Evolutionary conservation across 2,113 vertebrate species (phyloP).

Genomic region (Pseudorasbora parva): DNA sequence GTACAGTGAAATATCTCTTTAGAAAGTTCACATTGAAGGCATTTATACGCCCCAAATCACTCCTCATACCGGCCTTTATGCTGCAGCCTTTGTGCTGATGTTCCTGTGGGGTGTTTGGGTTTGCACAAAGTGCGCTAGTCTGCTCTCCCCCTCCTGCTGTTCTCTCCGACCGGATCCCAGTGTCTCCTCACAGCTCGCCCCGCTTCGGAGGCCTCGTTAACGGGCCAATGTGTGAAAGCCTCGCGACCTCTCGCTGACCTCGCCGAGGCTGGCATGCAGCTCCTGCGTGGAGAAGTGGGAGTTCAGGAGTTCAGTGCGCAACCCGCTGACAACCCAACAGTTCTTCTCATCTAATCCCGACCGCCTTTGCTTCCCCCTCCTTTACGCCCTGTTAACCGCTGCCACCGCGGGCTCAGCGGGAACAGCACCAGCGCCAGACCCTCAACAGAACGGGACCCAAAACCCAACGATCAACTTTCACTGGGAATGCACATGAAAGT

Average conservation of each 20-base stretch:
- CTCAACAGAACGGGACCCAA: conserved; percentile 24
- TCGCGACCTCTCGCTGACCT: conserved; percentile 68
- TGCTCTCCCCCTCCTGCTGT: conserved; percentile 48
- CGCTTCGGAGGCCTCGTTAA: conserved; percentile 73
- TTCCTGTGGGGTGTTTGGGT: conserved; percentile 34
- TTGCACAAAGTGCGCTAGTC: conserved; percentile 17
- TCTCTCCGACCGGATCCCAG: conserved; percentile 57
- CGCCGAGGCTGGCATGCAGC: conserved; percentile 61
- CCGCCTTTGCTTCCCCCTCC: conserved; percentile 55
- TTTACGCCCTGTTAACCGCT: conserved; percentile 60
- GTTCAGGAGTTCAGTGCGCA: conserved; percentile 68
- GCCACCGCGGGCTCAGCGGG: conserved; percentile 45
- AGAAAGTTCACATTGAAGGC: conserved; percentile 2
- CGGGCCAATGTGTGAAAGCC: conserved; percentile 49
- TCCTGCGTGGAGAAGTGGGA: conserved; percentile 52
- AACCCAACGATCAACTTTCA: neutral
- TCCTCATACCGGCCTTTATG: conserved; percentile 25
- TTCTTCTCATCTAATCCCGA: conserved; percentile 53
- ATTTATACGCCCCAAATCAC: conserved; percentile 27
- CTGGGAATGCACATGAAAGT: conserved; percentile 19
- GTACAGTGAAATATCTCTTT: conserved; percentile 17
- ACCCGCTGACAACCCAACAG: conserved; percentile 55
- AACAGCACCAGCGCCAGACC: conserved; percentile 40
- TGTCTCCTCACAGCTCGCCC: conserved; percentile 62
- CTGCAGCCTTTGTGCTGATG: conserved; percentile 27